A percentile compares a stretch with the other conserved stretches of the same genome.
Conservation (phyloP, 2,888 invertebrate species). For the Acleris emargana region DNA sequence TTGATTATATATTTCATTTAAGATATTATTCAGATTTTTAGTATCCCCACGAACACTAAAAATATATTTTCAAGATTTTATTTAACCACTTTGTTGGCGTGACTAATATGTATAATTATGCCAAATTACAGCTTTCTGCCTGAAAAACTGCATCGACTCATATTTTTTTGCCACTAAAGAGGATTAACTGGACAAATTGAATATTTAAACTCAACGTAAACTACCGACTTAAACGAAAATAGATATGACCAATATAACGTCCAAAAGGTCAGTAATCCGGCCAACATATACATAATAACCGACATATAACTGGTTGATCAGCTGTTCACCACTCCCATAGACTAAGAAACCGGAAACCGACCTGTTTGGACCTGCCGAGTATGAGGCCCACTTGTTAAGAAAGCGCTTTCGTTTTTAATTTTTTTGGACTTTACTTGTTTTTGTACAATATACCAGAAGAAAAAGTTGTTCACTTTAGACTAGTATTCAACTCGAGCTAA, state of each 20-base stretch:
- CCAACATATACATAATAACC: slow-evolving; percentile 26
- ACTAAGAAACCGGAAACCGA: slow-evolving; percentile 5
- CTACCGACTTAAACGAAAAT: slow-evolving; percentile 22
- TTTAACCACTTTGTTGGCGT: too few species aligned
- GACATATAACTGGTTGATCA: slow-evolving; percentile 27
- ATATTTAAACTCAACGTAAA: slow-evolving; percentile 3
- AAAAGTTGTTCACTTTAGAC: background rate
- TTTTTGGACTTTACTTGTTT: slow-evolving; percentile 7
- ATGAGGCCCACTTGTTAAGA: slow-evolving; percentile 24
- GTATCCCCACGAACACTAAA: too few species aligned
- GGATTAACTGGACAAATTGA: background rate
- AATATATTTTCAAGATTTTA: too few species aligned
- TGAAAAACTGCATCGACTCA: too few species aligned
- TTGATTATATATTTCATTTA: too few species aligned
- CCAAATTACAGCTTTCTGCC: too few species aligned
- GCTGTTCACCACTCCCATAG: slow-evolving; percentile 21
- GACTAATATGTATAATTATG: too few species aligned
- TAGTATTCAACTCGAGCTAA: too few species aligned
- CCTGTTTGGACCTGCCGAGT: slow-evolving; percentile 18
- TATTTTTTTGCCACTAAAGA: too few species aligned
- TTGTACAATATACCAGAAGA: background rate
- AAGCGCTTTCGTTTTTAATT: slow-evolving; percentile 24
- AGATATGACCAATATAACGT: slow-evolving; percentile 29
- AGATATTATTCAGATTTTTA: too few species aligned
- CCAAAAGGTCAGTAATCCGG: slow-evolving; percentile 24